A percentile compares a stretch with the other conserved stretches of the same genome.
phyloP scores from a whole-genome alignment of 2,113 vertebrate species.

The Salvator merianae region DNA sequence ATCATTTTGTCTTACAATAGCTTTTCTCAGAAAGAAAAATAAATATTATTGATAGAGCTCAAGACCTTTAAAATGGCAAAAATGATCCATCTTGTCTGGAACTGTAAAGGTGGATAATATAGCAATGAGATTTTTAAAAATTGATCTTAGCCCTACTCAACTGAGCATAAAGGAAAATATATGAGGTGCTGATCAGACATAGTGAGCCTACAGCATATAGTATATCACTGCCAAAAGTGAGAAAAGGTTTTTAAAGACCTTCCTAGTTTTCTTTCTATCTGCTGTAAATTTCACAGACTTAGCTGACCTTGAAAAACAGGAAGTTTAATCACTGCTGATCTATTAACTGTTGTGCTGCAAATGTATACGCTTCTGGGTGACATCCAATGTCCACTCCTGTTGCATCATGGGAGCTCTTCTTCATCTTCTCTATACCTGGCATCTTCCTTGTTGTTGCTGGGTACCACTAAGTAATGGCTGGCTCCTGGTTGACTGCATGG shows the following conservation, averaged over 20 bases:
- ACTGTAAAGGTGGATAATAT: conserved; percentile 62
- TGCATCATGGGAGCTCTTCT: too few species aligned
- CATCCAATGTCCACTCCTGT: too few species aligned
- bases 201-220: conserved; percentile 49
- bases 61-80: conserved; percentile 53
- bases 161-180: conserved; percentile 70
- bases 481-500: too few species aligned
- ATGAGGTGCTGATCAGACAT: conserved; percentile 58
- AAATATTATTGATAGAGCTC: conserved; percentile 38
- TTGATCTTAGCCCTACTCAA: conserved; percentile 62
- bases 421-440: too few species aligned
- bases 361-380: not conserved
- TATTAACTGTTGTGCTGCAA: not conserved
- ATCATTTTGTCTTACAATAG: conserved; percentile 41
- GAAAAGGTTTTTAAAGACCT: conserved; percentile 54
- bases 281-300: conserved; percentile 49
- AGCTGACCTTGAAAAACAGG: conserved; percentile 55
- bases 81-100: conserved; percentile 55
- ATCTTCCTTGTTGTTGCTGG: too few species aligned
- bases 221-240: conserved; percentile 62
- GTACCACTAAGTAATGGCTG: too few species aligned
- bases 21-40: conserved; percentile 3
- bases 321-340: conserved; percentile 26
- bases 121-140: conserved; percentile 63
- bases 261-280: conserved; percentile 53